Percentiles rank a stretch among this genome's conserved stretches.
Conservation (phyloP, 2,113 vertebrate species). For the Salvelinus fontinalis region DNA sequence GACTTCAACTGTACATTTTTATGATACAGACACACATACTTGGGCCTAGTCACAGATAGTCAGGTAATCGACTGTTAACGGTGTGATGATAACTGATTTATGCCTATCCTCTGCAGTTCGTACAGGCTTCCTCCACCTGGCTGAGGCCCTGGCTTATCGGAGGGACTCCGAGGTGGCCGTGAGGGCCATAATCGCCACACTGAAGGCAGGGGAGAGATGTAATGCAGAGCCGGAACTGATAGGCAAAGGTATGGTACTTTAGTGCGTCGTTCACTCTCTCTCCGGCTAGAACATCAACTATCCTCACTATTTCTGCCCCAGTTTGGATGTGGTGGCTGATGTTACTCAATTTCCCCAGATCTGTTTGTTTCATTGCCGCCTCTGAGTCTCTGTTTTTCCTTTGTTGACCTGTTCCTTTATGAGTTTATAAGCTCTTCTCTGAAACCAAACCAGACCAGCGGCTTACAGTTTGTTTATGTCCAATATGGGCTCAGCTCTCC, state of each 20-base stretch:
- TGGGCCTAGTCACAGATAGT: not conserved
- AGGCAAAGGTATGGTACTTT: slow-evolving; percentile 79
- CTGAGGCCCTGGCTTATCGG: slow-evolving; percentile 83
- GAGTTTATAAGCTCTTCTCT: slow-evolving; percentile 9
- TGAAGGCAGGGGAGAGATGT: slow-evolving; percentile 84
- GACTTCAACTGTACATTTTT: too few relatives aligned
- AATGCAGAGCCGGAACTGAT: slow-evolving; percentile 87
- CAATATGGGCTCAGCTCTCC: not conserved
- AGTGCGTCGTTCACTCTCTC: not conserved
- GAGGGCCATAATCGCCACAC: slow-evolving; percentile 80
- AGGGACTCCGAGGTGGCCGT: slow-evolving; percentile 80
- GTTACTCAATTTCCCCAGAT: not conserved
- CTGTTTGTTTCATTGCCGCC: not conserved
- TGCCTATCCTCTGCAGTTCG: slow-evolving; percentile 72
- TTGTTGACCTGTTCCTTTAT: slow-evolving; percentile 6
- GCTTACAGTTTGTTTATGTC: slow-evolving; percentile 26
- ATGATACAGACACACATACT: not conserved
- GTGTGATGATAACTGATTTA: not conserved
- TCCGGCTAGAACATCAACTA: not conserved
- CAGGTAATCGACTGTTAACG: not conserved
- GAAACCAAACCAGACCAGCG: slow-evolving; percentile 28
- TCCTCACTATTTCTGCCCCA: not conserved
- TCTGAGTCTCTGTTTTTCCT: not conserved
- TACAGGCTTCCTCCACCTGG: slow-evolving; percentile 85
- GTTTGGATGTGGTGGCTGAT: not conserved